phyloP scores from a whole-genome alignment of 2,113 vertebrate genomes.

The Pseudorasbora parva region DNA sequence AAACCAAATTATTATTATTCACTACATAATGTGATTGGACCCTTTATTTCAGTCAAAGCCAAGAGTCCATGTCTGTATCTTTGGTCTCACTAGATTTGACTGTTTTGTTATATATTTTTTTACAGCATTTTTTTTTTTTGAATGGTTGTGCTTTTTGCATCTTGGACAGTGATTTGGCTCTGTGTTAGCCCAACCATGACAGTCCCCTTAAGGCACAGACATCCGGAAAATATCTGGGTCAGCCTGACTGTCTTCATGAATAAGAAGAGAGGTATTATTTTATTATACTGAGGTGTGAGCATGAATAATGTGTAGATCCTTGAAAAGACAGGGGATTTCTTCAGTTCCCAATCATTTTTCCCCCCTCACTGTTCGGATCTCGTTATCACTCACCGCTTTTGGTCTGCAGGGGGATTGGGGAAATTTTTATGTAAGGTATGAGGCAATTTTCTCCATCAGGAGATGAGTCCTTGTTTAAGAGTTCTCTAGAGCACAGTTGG shows the following conservation, averaged over 20 bases:
- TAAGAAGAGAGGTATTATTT: conserved; percentile 59
- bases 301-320: conserved; percentile 54
- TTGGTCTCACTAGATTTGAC: background rate
- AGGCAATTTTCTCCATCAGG: conserved; percentile 15
- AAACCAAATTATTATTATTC: background rate
- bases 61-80: background rate
- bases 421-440: conserved; percentile 33
- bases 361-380: conserved; percentile 36
- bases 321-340: conserved; percentile 39
- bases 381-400: conserved; percentile 47
- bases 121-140: conserved; percentile 44
- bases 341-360: conserved; percentile 45
- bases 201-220: conserved; percentile 47
- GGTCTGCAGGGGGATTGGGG: conserved; percentile 23
- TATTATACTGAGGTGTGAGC: conserved; percentile 53
- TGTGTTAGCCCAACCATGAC: conserved; percentile 48
- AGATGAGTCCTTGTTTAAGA: conserved; percentile 19
- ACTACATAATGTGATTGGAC: background rate
- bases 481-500: conserved; percentile 9
- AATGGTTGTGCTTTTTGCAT: conserved; percentile 1
- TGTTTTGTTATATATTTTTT: conserved; percentile 22
- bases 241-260: conserved; percentile 57
- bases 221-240: conserved; percentile 46
- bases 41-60: background rate
- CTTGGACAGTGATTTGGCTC: conserved; percentile 45